Evolutionary conservation across 2,113 vertebrate genomes (phyloP), one percentile per base, ranked within the genome.

Genomic region (Corydoras sp.): DNA sequence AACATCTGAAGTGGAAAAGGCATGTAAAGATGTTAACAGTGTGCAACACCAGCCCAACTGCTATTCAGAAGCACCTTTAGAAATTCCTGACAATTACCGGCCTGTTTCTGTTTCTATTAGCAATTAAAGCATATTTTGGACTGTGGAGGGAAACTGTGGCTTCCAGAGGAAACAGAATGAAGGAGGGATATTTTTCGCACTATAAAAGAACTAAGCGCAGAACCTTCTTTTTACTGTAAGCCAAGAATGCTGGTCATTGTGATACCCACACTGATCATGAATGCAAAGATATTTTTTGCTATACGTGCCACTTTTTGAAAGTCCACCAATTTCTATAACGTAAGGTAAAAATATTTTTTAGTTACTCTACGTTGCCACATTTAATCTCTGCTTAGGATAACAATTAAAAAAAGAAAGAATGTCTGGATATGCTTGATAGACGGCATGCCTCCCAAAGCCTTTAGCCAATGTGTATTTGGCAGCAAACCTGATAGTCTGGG

Each of bases 371-470:
- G 65, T 56, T 53, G 15, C 60, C 63, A 14, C 31, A 51, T 77
- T 54, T 65, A 18, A 71, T 73, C 67, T 64, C 68, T 72, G 74
- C 63, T 66, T 69, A 32, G 74, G 75, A 78, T 78, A 72, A 77
- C 64, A 43, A 43, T 43, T 43, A 43, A 43, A 43, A 43, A 65
- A 71, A 71, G 75, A n/a, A 70, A 69, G 74, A 60, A 67, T 32
- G 72, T 60, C 76, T 82, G 72, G 64, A 77, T 62, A 68, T 67
- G 65, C 68, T 75, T 83, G 77, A 83, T 74, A 81, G 79, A 76
- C 66, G 69, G 69, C 24, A 62, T 58, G 68, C 63, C 69, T 76
- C 65, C 66, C 68, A 68, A 76, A 77, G 78, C 74, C 76, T 80
- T 73, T 76, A 74, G 76, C 78, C 64, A 64, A 72, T 74, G 72